Base-by-base conservation (phyloP, 2,888 invertebrate species). In the Myopa testacea region DNA sequence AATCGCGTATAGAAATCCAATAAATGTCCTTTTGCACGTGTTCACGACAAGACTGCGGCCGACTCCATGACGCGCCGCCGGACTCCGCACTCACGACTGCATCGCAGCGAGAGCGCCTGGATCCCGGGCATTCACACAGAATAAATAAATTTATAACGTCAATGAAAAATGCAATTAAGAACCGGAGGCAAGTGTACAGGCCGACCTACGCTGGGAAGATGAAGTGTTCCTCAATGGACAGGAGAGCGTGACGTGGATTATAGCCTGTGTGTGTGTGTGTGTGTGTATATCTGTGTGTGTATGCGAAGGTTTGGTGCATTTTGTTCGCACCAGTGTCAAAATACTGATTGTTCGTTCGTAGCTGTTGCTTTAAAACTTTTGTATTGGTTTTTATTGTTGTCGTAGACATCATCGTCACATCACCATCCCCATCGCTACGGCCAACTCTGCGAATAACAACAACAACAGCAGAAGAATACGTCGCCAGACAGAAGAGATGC, bases 1-100 rank as follows among this genome's bases (percentile, higher is more conserved):
- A 81, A 83, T 83, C 80, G 83, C 85, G 85, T 83, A 84, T 83
- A 82, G 83, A 86, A 88, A 88, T 88, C 86, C 87, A 88, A 88
- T 88, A 88, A 88, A 88, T 88, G 88, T 88, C 87, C 88, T 88
- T 75, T 84, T 80, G 81, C 82, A 83, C 83, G 83, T 83, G 83
- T 81, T 81, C 82, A 76, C 72, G 69, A 19, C 14, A 16, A 45
- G 45, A 10, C 5, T 40, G 55, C 67, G 38, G 12, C 19, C 12
- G 40, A 16, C 73, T 26, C 40, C 73, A 45, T 73, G 73, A 62
- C 40, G 38, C 65, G 34, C 65, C 38, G 65, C 14, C 14, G 65
- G 65, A 65, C 37, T 37, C 37, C 14, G 38, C 5, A 14, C 65
- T n/a, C 67, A 65, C 63, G 67, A 75, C 63, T 73, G 67, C 63